Conservation (phyloP, 2,797 vertebrate genomes). For the Lepus townsendii region DNA sequence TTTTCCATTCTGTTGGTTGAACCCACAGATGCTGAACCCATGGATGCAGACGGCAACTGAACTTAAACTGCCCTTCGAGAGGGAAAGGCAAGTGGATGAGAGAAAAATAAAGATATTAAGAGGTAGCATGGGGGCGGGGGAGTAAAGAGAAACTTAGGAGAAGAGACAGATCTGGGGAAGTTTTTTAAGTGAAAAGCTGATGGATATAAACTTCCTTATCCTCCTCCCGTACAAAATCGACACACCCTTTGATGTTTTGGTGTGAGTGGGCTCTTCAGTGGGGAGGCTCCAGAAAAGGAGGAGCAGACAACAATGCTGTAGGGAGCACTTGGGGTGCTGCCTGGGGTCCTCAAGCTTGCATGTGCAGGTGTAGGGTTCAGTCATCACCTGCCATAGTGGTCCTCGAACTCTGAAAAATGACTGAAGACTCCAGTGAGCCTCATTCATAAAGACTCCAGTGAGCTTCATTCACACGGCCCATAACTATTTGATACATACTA, state of each 20-base stretch:
- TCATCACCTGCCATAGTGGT: background rate
- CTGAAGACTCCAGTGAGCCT: background rate
- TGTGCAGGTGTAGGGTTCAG: background rate
- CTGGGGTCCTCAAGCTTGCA: background rate
- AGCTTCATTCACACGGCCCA: background rate
- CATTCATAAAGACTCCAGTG: no score
- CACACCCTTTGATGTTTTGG: background rate
- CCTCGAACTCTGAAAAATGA: background rate
- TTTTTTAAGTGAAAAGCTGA: constrained; percentile 16
- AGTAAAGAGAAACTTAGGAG: background rate
- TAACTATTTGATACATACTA: background rate
- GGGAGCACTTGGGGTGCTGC: background rate
- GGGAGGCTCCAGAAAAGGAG: background rate
- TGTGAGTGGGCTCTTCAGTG: background rate
- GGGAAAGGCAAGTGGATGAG: background rate
- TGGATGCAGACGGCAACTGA: background rate
- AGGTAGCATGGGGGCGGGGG: no score
- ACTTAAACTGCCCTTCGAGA: background rate
- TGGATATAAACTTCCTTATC: background rate
- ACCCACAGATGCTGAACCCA: background rate
- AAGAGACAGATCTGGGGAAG: background rate
- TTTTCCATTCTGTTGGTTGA: background rate
- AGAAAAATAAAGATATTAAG: background rate
- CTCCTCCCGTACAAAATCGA: background rate
- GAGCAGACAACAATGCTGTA: background rate